Evolutionary conservation across 2,113 vertebrate species (phyloP).

Genomic region (Panurus biarmicus): DNA sequence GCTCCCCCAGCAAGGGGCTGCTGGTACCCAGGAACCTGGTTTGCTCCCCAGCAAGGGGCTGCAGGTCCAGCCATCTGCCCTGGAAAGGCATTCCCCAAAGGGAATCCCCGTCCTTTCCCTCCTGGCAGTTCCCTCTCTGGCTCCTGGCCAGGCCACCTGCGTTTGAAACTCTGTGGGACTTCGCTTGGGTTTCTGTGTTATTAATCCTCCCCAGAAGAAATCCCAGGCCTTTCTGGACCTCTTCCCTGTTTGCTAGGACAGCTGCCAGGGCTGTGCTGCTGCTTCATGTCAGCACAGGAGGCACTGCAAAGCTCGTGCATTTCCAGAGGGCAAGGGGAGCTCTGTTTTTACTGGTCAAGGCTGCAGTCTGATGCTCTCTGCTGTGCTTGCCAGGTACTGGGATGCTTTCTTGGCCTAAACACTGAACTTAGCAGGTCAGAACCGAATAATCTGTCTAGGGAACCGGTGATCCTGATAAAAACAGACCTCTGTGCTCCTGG

Average conservation of each 20-base stretch:
- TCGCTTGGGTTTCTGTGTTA: not conserved
- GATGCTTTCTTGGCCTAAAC: not conserved
- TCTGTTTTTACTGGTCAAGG: not conserved
- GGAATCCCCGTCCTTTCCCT: not conserved
- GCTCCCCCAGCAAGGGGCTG: not conserved
- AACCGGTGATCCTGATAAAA: not conserved
- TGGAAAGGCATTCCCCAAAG: not conserved
- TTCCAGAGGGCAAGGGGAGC: slow-evolving; percentile 3
- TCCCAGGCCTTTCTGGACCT: slow-evolving; percentile 46
- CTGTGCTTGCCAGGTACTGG: not conserved
- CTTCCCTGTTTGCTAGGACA: slow-evolving; percentile 35
- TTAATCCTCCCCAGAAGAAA: slow-evolving; percentile 46
- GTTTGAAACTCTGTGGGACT: not conserved
- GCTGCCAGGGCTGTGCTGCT: not conserved
- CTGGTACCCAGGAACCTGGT: not conserved
- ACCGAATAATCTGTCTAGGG: not conserved
- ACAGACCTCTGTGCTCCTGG: not conserved
- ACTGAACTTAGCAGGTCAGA: not conserved
- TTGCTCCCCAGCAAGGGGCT: not conserved
- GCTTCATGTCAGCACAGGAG: not conserved
- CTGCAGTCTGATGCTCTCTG: not conserved
- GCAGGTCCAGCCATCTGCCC: not conserved
- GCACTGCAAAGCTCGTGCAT: not conserved
- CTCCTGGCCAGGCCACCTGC: slow-evolving; percentile 32
- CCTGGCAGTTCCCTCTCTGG: not conserved